Base-by-base conservation (phyloP, 2,888 invertebrate species). In the Euproctis similis region DNA sequence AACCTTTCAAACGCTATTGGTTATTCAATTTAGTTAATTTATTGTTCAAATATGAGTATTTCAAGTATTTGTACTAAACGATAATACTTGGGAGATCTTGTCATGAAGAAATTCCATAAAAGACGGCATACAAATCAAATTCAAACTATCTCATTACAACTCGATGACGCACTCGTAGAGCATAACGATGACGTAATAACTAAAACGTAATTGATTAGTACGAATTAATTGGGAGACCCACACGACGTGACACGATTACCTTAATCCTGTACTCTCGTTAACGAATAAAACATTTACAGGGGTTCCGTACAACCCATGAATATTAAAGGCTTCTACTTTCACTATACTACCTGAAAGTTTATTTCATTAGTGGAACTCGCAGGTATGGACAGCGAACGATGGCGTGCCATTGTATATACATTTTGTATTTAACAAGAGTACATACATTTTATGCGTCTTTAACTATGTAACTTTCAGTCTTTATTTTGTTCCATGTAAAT, bases 251-350 rank as follows among this genome's bases (percentile, higher is more conserved):
- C 78, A 74, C 68, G 78, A 77, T 80, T 80, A 70, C 76, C 66
- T 59, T 78, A 80, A 81, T 78, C 72, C 71, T 35, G 54, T 48
- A 52, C 62, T 67, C 75, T 80, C 80, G 82, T 81, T 82, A 82
- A 73, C 82, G 78, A 72, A 82, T 81, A 76, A 81, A 82, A 82
- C 80, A 82, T 82, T 81, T 78, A 81, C 78, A 75, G 69, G 76
- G 69, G 61, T 63, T 56, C 59, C 34, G 42, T 44, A 57, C 65
- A 46, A 41, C 53, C 53, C 67, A 77, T 82, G 82, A 81, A 82
- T 82, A 82, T 81, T 81, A 80, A 82, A 30, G 70, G 70, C 56
- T 48, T n/a, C 56, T 60, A 67, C 62, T 68, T 71, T 70, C 70
- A 60, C 56, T 53, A 43, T 47, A 54, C 47, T 61, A 74, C 75